These are phyloP conservation scores for Lathronympha strigana DNA, from an alignment of 2,888 invertebrate genomes.

Conservation along the genomic window DNA sequence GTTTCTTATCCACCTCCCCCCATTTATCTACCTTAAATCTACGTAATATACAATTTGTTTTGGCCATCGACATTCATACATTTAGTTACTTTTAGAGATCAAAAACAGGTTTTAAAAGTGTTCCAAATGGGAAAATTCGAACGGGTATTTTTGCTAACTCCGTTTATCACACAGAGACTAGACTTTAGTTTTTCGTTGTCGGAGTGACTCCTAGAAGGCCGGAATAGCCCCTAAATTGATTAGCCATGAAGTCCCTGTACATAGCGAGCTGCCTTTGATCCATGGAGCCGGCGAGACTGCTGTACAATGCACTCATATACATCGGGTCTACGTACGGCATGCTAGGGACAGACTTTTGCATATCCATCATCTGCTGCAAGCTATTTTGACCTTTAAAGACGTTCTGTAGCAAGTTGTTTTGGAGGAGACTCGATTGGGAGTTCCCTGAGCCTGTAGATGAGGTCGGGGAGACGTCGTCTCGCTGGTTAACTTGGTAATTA, in stretches of 20 bases:
- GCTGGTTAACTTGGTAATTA: slow-evolving; percentile 62
- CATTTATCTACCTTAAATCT: slow-evolving; percentile 21
- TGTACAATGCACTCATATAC: slow-evolving; percentile 74
- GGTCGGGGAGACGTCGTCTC: slow-evolving; percentile 64
- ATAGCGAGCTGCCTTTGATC: slow-evolving; percentile 74
- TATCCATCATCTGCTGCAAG: slow-evolving; percentile 55
- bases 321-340: slow-evolving; percentile 69
- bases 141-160: too few relatives aligned
- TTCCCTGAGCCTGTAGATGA: slow-evolving; percentile 60
- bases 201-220: slow-evolving; percentile 68
- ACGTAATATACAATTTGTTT: slow-evolving; percentile 28
- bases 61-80: slow-evolving; percentile 26
- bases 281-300: slow-evolving; percentile 67
- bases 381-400: slow-evolving; percentile 49
- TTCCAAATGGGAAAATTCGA: too few relatives aligned
- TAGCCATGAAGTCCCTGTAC: slow-evolving; percentile 74
- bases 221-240: slow-evolving; percentile 68
- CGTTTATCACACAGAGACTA: slow-evolving; percentile 51
- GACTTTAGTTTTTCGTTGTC: slow-evolving; percentile 74
- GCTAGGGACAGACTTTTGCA: slow-evolving; percentile 56
- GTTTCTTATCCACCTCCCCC: not conserved
- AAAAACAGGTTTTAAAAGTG: slow-evolving; percentile 24
- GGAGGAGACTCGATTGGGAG: slow-evolving; percentile 48
- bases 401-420: slow-evolving; percentile 52
- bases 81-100: not conserved